Base-by-base conservation (phyloP, 2,113 vertebrate genomes). In the Acanthochromis polyacanthus region DNA sequence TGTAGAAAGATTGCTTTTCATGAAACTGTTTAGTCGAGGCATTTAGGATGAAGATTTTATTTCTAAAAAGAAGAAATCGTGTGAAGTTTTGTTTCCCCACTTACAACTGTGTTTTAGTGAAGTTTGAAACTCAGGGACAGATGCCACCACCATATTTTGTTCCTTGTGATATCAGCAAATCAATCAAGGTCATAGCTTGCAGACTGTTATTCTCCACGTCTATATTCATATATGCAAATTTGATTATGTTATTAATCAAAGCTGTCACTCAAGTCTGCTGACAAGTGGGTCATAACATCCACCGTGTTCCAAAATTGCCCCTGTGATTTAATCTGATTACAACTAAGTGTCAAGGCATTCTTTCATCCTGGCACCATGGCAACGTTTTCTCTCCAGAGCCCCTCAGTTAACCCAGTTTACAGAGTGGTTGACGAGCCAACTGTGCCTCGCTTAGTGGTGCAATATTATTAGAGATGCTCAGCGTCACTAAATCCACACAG, bases 201-300 rank as follows among this genome's bases (percentile, higher is more conserved):
- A 11, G 12, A 63, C 23, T 65, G 59, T 36, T 62, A n/a, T 52
- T 46, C 60, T 30, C 53, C 66, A 58, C 62, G n/a, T 53, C 45
- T 67, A 46, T 60, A 46, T 71, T 73, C 40, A 73, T 40, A 46
- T 40, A 74, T 79, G 69, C 69, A 82, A 71, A 88, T 86, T 28
- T 68, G 58, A 86, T 88, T 71, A 66, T 62, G 72, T 78, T 82
- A 58, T 83, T 76, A 84, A 88, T 90, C 71, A 83, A 43, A 79
- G 67, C 80, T 71, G 78, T 81, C 77, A 79, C 58, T 87, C 80
- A 81, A 76, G 78, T 67, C 71, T 59, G 50, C 23, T 20, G 53
- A 72, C 59, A 81, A 75, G 57, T 75, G 61, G 84, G 80, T 85
- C 85, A 75, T 20, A 73, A 67, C 55, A 69, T 71, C 59, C 46